Base-by-base conservation (phyloP, 2,888 invertebrate species). In the Tanytarsus gracilentus region DNA sequence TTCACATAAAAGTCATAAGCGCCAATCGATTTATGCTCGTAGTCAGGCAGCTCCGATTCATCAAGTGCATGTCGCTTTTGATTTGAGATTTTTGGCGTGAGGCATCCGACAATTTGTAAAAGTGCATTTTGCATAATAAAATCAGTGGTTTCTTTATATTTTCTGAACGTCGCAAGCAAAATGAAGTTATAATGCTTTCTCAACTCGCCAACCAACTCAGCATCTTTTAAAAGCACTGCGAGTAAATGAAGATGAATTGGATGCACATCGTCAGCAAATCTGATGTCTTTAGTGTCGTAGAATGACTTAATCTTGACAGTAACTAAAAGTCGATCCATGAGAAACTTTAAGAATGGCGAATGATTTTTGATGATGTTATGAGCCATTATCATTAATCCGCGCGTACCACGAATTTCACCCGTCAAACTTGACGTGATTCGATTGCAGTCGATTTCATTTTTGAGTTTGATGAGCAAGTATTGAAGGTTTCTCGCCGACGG, bases 201-300 rank as follows among this genome's bases (percentile, higher is more conserved):
- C 58, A 58, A 48, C 1, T 58, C 44, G 8, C 48, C 58, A 29
- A 30, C 48, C 8, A 58, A 21, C 7, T 48, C 48, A 26, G 44
- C 27, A 23, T 58, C 58, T 30, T 39, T 44, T 9, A 58, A 18
- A 4, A 58, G 29, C 2, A 25, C 21, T 6, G 58, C 44, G 4
- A 58, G 6, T 4, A 58, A 14, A 58, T 58, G 58, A 1, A 58
- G 7, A 11, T 58, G 58, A 29, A 58, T 44, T 9, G 58, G 48
- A 11, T 48, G 14, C 8, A 27, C 11, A n/a, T 26, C 16, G 11
- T 27, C 3, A 16, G 18, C 11, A 27, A 48, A 58, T 5, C 23
- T n/a, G n/a, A 44, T 48, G 9, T 18, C 9, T 6, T 27, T 11
- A 4, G 5, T 27, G 14, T 58, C 58, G 8, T 58, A 3, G 6